Percentiles rank a stretch among this genome's conserved stretches.
These are phyloP conservation scores for Pseudomyrmex gracilis DNA, from an alignment of 1,140 invertebrate genomes.

Conservation along the genomic window DNA sequence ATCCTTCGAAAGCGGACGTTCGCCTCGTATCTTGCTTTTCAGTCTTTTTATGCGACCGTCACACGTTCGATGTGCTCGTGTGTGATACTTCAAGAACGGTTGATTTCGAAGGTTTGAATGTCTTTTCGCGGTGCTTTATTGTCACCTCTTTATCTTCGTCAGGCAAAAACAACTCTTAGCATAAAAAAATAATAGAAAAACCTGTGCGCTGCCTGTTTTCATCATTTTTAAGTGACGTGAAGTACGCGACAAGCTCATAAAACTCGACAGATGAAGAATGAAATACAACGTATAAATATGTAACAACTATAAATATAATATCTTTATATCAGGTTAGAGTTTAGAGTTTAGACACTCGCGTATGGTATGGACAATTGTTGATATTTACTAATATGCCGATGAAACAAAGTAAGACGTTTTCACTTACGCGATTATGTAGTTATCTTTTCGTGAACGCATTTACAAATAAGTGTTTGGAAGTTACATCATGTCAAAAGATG, in stretches of 20 bases:
- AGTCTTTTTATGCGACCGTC: constrained; percentile 65
- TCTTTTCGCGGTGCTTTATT: constrained; percentile 45
- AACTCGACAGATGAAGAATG: neutral
- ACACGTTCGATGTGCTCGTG: constrained; percentile 42
- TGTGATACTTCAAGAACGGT: constrained; percentile 40
- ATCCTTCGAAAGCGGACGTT: constrained; percentile 62
- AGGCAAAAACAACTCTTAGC: neutral
- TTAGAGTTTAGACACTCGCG: neutral
- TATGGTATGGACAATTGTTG: neutral
- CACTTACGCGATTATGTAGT: neutral
- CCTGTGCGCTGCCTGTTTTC: neutral
- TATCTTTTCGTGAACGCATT: neutral
- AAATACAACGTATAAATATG: neutral
- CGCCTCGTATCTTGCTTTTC: constrained; percentile 53
- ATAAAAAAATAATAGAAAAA: constrained; percentile 9
- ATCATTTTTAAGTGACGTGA: constrained; percentile 8
- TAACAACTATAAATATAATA: neutral
- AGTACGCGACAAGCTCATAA: constrained; percentile 1
- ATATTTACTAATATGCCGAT: neutral
- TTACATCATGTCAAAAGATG: no score
- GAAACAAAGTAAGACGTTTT: neutral
- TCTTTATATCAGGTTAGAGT: neutral
- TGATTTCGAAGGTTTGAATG: constrained; percentile 49
- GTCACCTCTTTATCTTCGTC: constrained; percentile 27
- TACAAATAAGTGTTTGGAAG: neutral